Evolutionary conservation across 2,888 invertebrate genomes (phyloP).

Genomic region (Ceraclea dissimilis): DNA sequence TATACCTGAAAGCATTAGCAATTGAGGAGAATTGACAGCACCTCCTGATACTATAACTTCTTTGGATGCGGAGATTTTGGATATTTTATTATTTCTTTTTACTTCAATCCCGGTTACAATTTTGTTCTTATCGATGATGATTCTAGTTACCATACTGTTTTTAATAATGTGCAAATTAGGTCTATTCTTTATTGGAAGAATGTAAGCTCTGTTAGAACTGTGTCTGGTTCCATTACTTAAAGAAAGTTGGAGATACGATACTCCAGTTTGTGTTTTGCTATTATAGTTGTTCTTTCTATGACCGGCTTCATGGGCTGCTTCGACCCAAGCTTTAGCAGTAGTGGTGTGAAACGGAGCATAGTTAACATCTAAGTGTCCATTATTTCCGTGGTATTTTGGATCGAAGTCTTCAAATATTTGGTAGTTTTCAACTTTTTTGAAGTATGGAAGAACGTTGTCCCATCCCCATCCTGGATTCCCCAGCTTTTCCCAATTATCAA

Average conservation of each 20-base stretch:
- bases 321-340: slow-evolving; percentile 50
- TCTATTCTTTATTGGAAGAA: slow-evolving; percentile 51
- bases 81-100: slow-evolving; percentile 43
- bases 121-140: slow-evolving; percentile 50
- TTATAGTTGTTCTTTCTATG: slow-evolving; percentile 55
- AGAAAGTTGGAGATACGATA: slow-evolving; percentile 54
- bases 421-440: slow-evolving; percentile 69
- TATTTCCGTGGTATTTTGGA: slow-evolving; percentile 45
- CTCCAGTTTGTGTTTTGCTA: slow-evolving; percentile 53
- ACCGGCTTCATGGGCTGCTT: slow-evolving; percentile 55
- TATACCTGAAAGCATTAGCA: slow-evolving; percentile 74
- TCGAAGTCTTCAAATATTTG: slow-evolving; percentile 50
- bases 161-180: slow-evolving; percentile 57
- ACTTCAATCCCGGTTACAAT: slow-evolving; percentile 54
- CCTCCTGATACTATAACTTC: slow-evolving; percentile 73
- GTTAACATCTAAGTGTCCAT: slow-evolving; percentile 52
- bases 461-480: slow-evolving; percentile 72
- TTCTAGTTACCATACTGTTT: slow-evolving; percentile 50
- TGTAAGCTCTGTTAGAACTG: slow-evolving; percentile 60
- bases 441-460: slow-evolving; percentile 64
- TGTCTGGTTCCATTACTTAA: slow-evolving; percentile 59
- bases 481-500: slow-evolving; percentile 64
- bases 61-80: slow-evolving; percentile 52
- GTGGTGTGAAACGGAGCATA: slow-evolving; percentile 46
- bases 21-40: slow-evolving; percentile 68